These are phyloP conservation scores for Keiferia lycopersicella DNA, from an alignment of 2,888 invertebrate genomes.

Conservation along the genomic window DNA sequence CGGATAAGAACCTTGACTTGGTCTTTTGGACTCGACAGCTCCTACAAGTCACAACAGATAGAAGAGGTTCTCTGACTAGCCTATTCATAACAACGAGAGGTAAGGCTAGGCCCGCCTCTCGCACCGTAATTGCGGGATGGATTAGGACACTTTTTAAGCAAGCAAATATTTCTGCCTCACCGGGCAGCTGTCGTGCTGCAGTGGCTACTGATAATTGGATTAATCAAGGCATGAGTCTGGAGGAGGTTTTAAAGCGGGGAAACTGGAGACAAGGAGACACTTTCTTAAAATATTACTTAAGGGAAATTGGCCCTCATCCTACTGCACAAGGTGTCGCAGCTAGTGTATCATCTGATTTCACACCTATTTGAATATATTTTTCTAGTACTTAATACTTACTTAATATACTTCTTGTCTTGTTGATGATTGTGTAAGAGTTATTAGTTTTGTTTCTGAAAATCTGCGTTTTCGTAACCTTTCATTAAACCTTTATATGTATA, in stretches of 20 bases:
- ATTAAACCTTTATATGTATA: background rate
- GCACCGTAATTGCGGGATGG: constrained; percentile 1
- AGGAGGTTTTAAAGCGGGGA: background rate
- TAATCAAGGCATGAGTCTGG: background rate
- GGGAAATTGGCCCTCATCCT: background rate
- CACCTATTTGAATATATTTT: background rate
- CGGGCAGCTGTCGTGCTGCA: background rate
- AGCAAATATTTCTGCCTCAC: background rate
- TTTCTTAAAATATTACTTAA: background rate
- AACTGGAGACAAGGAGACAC: constrained; percentile 4
- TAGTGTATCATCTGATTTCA: background rate
- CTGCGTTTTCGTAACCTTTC: background rate
- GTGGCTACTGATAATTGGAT: constrained; percentile 14
- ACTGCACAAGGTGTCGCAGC: background rate
- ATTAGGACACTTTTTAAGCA: background rate
- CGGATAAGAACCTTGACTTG: background rate
- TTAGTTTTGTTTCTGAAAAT: background rate
- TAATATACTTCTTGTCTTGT: too few relatives aligned
- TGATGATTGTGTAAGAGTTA: background rate
- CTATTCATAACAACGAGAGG: constrained; percentile 17
- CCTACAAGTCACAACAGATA: background rate
- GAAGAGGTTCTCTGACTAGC: background rate
- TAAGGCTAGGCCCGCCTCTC: background rate
- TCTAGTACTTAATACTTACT: background rate
- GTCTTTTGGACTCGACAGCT: background rate